A percentile compares a stretch with the other conserved stretches of the same genome.
Conservation (phyloP, 2,888 invertebrate species). For the Drosophila melanosoma region DNA sequence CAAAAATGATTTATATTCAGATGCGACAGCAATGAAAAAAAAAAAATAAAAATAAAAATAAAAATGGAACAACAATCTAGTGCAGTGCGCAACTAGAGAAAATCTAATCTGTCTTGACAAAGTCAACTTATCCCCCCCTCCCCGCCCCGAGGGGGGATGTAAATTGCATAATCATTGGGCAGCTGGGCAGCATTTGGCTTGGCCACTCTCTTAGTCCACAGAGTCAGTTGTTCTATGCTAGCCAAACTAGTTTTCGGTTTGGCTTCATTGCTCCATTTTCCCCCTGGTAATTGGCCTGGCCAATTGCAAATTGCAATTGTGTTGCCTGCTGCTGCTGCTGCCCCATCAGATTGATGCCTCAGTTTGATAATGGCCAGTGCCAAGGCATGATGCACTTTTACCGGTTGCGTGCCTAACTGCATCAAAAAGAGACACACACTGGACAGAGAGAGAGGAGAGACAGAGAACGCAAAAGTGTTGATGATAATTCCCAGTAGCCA, state of each 20-base stretch:
- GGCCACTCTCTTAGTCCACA: slow-evolving; percentile 36
- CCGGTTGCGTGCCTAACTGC: slow-evolving; percentile 68
- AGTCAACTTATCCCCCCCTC: slow-evolving; percentile 8
- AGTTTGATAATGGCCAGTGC: slow-evolving; percentile 73
- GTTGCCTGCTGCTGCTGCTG: slow-evolving; percentile 43
- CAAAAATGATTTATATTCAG: slow-evolving; percentile 65
- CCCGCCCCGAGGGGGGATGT: slow-evolving; percentile 44
- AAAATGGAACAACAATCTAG: slow-evolving; percentile 3
- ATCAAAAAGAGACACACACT: slow-evolving; percentile 1
- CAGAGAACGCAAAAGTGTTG: slow-evolving; percentile 46
- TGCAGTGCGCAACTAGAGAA: slow-evolving; percentile 1
- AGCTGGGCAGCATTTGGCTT: slow-evolving; percentile 42
- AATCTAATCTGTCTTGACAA: slow-evolving; percentile 16
- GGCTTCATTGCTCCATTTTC: slow-evolving; percentile 62
- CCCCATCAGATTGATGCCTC: slow-evolving; percentile 67
- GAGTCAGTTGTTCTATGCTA: slow-evolving; percentile 28
- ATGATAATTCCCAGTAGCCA: slow-evolving; percentile 55
- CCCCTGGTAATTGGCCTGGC: slow-evolving; percentile 64
- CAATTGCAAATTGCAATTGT: slow-evolving; percentile 75
- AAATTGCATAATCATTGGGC: slow-evolving; percentile 75
- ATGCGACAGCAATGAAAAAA: slow-evolving; percentile 9
- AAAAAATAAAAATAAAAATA: too few species aligned
- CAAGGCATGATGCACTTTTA: slow-evolving; percentile 72
- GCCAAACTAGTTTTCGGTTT: slow-evolving; percentile 54
- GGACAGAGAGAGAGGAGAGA: neutral